A percentile compares a stretch with the other conserved stretches of the same genome.
Conservation (phyloP, 2,888 invertebrate genomes). For the Lasioglossum marginatum region DNA sequence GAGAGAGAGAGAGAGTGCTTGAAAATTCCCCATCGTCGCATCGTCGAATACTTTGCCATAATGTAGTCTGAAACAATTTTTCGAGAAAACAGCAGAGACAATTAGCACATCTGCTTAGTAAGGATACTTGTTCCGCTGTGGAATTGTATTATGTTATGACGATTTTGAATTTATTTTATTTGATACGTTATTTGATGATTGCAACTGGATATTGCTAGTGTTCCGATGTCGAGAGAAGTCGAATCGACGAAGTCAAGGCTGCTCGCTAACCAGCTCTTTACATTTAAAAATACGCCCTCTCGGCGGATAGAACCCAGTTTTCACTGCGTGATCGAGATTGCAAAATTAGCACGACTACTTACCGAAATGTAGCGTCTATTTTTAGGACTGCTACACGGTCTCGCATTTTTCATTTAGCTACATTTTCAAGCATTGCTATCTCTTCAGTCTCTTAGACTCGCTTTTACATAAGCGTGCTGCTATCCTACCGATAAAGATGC, state of each 20-base stretch:
- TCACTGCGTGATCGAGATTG: constrained; percentile 12
- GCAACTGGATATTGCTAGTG: not conserved
- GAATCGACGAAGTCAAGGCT: not conserved
- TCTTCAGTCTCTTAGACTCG: not conserved
- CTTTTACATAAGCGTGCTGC: not conserved
- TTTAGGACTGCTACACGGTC: constrained; percentile 17
- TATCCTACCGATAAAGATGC: not conserved
- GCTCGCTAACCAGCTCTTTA: too few species aligned
- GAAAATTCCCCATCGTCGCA: too few species aligned
- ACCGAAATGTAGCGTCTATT: constrained; percentile 32
- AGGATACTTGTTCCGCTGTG: too few species aligned
- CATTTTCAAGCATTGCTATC: constrained; percentile 20
- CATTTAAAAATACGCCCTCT: constrained; percentile 22
- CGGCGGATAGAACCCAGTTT: constrained; percentile 9
- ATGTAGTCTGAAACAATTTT: too few species aligned
- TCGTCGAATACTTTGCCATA: too few species aligned
- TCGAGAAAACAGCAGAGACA: too few species aligned
- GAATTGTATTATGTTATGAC: too few species aligned
- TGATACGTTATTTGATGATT: not conserved
- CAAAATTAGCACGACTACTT: constrained; percentile 22
- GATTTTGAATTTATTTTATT: not conserved
- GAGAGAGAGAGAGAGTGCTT: too few species aligned
- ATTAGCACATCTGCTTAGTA: too few species aligned
- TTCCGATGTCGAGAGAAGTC: not conserved
- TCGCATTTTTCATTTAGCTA: constrained; percentile 16